phyloP scores from a whole-genome alignment of 2,797 vertebrate species.

The Hafferia zeledoni region DNA sequence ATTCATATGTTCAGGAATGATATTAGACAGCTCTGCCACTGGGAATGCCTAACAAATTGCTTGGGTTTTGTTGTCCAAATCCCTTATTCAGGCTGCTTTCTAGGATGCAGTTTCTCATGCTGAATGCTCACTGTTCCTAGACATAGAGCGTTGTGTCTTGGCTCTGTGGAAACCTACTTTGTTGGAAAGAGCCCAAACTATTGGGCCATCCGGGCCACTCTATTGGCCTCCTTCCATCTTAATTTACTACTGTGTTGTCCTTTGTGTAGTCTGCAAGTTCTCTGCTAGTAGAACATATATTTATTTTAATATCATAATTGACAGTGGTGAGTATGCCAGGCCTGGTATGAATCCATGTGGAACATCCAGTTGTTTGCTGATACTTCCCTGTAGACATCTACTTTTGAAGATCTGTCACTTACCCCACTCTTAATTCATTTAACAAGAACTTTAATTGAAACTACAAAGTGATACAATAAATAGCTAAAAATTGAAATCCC shows the following conservation, averaged over 20 bases:
- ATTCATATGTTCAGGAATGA: background rate
- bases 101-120: background rate
- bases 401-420: background rate
- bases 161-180: background rate
- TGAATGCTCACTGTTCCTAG: background rate
- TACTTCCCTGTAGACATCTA: background rate
- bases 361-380: background rate
- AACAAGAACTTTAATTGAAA: background rate
- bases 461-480: background rate
- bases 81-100: background rate
- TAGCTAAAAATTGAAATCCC: background rate
- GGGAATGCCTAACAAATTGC: conserved; percentile 9
- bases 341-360: background rate
- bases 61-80: background rate
- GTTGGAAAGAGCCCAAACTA: background rate
- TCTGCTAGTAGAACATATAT: background rate
- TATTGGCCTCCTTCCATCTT: background rate
- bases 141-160: background rate
- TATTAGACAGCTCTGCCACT: background rate
- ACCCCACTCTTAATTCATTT: background rate
- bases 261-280: background rate
- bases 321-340: background rate
- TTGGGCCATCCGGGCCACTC: background rate
- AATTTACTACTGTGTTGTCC: background rate
- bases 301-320: background rate